Conservation (phyloP, 2,113 vertebrate species). For the Hypanus sabinus region DNA sequence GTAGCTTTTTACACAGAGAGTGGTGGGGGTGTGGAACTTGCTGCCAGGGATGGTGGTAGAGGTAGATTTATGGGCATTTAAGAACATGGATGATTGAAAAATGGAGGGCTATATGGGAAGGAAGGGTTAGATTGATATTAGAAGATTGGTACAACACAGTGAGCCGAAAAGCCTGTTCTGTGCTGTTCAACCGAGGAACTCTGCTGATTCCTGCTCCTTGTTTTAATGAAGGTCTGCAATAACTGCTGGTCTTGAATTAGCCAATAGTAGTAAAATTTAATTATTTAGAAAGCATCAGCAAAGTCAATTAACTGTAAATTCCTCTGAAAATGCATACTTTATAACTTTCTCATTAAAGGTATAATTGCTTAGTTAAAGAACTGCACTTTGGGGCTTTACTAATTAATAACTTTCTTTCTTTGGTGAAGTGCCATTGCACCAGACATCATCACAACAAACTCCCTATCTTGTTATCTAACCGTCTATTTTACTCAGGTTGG, state of each 20-base stretch:
- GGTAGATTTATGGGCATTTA: no score
- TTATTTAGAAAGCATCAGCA: neutral
- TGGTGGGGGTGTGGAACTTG: no score
- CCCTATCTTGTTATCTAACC: neutral
- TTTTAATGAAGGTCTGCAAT: neutral
- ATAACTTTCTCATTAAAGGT: neutral
- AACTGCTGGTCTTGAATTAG: neutral
- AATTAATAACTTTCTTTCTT: neutral
- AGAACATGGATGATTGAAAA: no score
- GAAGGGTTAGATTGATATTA: no score
- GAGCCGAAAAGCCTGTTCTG: no score
- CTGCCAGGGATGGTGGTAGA: no score
- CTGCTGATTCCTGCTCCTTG: neutral
- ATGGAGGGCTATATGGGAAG: no score
- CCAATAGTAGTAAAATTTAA: neutral
- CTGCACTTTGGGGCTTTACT: neutral
- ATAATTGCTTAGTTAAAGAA: neutral
- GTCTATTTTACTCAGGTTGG: neutral
- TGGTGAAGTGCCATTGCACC: no score
- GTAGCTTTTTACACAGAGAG: no score
- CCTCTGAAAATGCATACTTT: slow-evolving; percentile 11
- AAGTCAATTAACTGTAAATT: slow-evolving; percentile 19
- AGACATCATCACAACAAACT: neutral
- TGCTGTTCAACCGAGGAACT: neutral
- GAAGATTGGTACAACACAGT: no score